Evolutionary conservation across 1,140 invertebrate genomes (phyloP), one percentile per base, ranked within the genome.

Genomic region (Heliconius congener): DNA sequence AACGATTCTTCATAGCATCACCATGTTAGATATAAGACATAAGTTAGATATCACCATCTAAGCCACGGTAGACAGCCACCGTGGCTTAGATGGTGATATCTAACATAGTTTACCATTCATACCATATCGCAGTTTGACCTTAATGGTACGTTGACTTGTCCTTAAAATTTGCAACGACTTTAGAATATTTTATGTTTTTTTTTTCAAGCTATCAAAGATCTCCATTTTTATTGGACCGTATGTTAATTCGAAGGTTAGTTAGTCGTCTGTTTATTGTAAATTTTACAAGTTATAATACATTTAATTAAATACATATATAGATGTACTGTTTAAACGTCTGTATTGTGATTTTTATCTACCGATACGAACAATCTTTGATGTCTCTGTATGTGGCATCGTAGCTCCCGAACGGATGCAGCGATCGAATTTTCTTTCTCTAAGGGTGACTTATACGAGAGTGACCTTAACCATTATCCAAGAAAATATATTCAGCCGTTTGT

Each of bases 191-290:
- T 57, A 57, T 9, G 55, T 19, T 60, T 60, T 60, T 60, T 55
- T 60, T 60, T 60, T 60, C 55, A 60, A 60, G 55, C 55, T 60
- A 27, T 60, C 55, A 60, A 60, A 60, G 55, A 60, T 60, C 55
- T 60, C n/a, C 55, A 60, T 60, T n/a, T 57, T 60, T 60, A 60
- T 60, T 60, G 55, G 55, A 23, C 55, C 19, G 55, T 60, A 60
- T 60, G 55, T 11, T 60, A 60, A 60, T 60, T 60, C 19, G 55
- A 60, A 60, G 55, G 55, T 60, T 60, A 23, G 55, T 60, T 60
- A 60, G 55, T 60, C 55, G 55, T 27, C 55, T 60, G 55, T 23
- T 55, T 55, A 60, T 60, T 60, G 55, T 60, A n/a, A 60, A 60
- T 60, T 60, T 60, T 11, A 60, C 55, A 60, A 8, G 55, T 60